A percentile compares a stretch with the other conserved stretches of the same genome.
Conservation (phyloP, 2,888 invertebrate species). For the Craniophora ligustri region DNA sequence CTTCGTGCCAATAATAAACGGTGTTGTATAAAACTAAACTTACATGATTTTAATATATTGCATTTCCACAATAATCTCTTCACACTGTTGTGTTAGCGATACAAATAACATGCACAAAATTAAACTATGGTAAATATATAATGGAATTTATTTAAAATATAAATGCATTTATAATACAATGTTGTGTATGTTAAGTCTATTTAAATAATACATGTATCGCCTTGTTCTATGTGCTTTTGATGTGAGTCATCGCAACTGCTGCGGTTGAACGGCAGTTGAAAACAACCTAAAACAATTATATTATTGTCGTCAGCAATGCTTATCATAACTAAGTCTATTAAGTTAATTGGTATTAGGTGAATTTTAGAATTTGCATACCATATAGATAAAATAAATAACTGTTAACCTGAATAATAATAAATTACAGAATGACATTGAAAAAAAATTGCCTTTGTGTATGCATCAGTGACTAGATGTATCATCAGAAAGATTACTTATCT, state of each 20-base stretch:
- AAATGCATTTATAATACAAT: slow-evolving; percentile 39
- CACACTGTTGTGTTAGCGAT: neutral
- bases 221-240: slow-evolving; percentile 31
- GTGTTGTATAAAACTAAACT: no score
- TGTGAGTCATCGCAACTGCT: slow-evolving; percentile 15
- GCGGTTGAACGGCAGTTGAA: slow-evolving; percentile 20
- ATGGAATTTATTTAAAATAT: slow-evolving; percentile 41
- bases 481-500: neutral
- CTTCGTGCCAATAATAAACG: no score
- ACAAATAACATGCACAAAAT: slow-evolving; percentile 5
- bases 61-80: neutral
- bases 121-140: slow-evolving; percentile 1
- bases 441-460: no score
- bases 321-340: neutral
- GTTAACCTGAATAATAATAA: neutral
- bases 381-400: neutral
- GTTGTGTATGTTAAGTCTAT: neutral
- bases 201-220: slow-evolving; percentile 9
- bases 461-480: no score
- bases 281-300: slow-evolving; percentile 42
- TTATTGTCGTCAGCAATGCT: neutral
- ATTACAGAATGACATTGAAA: no score
- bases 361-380: neutral
- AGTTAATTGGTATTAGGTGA: neutral
- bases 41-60: no score